Evolutionary conservation across 2,888 invertebrate genomes (phyloP), one percentile per base, ranked within the genome.

Genomic region (Hypena proboscidalis): DNA sequence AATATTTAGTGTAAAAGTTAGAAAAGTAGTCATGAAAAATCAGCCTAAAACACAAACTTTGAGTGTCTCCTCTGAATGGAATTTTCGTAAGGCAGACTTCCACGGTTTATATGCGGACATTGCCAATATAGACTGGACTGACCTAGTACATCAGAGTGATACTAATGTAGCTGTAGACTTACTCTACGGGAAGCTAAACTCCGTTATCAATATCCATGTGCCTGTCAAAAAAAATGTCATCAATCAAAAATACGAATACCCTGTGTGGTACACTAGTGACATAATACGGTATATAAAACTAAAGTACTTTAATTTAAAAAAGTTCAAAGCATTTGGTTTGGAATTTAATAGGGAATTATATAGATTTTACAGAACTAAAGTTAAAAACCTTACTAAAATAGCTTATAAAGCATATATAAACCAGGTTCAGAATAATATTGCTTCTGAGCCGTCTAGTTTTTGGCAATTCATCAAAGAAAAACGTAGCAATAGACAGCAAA

Each of bases 391-490:
- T 13, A 35, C 20, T 7, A 5, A 26, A 11, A 7, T n/a, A 13
- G 35, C 35, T 7, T 26, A 19, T n/a, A 35, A 7, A 19, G 13
- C 25, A 4, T 26, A 35, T 21, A 21, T 32, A 13, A 32, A 20
- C 6, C 10, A 1, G 6, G 21, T 32, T 11, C 21, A 32, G 14
- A 21, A 20, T 3, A 32, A 32, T 32, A 32, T 32, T 4, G 13
- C 7, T n/a, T 21, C 1, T 11, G n/a, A n/a, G 31, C 31, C 31
- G 2, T 26, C 26, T 10, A 20, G 3, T 2, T 35, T n/a, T 26
- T 35, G 35, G 35, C 25, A 26, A 26, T 35, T 21, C 13, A 26
- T 35, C 3, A 35, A 35, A 10, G 35, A 35, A 1, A n/a, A 35
- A 15, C 25, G 26, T 7, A 35, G 9, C 4, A 26, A 26, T 26